Base-by-base conservation (phyloP, 2,113 vertebrate genomes). In the Craseonycteris thonglongyai region DNA sequence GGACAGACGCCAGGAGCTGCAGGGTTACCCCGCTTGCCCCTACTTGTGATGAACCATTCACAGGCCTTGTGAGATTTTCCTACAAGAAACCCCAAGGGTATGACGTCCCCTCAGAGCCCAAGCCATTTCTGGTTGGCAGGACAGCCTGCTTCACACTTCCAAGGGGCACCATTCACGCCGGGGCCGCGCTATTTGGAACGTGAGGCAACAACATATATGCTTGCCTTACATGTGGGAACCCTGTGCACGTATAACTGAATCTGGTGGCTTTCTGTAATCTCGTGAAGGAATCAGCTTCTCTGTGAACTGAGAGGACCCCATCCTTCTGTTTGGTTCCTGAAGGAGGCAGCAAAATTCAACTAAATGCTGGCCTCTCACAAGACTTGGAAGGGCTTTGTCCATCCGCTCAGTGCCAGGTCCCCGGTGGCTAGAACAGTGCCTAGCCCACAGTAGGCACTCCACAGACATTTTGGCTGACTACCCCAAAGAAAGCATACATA, bases 251-350 rank as follows among this genome's bases (percentile, higher is more conserved):
- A 28, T 16, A 16, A 65, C 47, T 47, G 19, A 58, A 75, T 61
- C 40, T 65, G 30, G 16, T 81, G n/a, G 59, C 21, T 94, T 78
- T 12, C 49, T 84, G 42, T 91, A 40, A 74, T 47, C 72, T 65
- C 78, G 56, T 47, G n/a, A 86, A 82, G 35, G 58, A 84, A 63
- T 11, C 68, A n/a, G 11, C 38, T 90, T 84, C 76, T 49, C 49
- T 58, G 75, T 63, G 75, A 65, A 56, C 38, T 9, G 66, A 35
- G 28, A 88, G 28, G 28, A 58, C 45, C 26, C 82, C 35, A 3
- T 49, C 38, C n/a, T 71, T 63, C 68, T 74, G 24, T 93, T 95
- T 84, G 38, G 56, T 45, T 96, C 54, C 33, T 49, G 54, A 66
- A 83, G 49, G 71, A 54, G 19, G 14, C 13, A 75, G 14, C 4